These are phyloP conservation scores for Acanthosepion pharaonis DNA, from an alignment of 2,888 invertebrate genomes.

Conservation along the genomic window DNA sequence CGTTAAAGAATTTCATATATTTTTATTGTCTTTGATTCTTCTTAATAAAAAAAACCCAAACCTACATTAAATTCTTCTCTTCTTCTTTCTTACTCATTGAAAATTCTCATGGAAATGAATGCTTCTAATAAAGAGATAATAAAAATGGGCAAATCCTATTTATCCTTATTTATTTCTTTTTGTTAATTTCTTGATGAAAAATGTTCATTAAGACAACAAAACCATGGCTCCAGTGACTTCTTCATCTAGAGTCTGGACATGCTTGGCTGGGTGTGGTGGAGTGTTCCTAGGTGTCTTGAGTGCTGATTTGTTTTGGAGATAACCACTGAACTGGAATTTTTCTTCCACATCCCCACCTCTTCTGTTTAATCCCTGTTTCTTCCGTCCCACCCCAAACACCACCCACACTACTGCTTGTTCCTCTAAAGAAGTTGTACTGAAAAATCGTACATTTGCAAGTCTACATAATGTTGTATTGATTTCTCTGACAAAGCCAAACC, in stretches of 20 bases:
- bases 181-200: background rate
- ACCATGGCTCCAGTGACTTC: background rate
- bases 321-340: conserved; percentile 33
- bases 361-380: background rate
- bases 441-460: conserved; percentile 1
- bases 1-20: background rate
- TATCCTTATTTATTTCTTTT: background rate
- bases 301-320: conserved; percentile 33
- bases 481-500: background rate
- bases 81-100: background rate
- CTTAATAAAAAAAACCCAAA: too few relatives aligned
- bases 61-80: too few relatives aligned
- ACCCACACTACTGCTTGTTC: background rate
- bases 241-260: background rate
- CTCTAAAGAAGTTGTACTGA: background rate
- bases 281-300: background rate
- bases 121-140: background rate
- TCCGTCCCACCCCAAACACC: background rate
- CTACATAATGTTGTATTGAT: background rate
- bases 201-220: background rate
- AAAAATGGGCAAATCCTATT: background rate
- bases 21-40: background rate
- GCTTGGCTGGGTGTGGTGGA: background rate
- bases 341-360: background rate
- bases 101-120: background rate